These are phyloP conservation scores for Azorinus chamasolen DNA, from an alignment of 2,888 invertebrate genomes.

Conservation along the genomic window DNA sequence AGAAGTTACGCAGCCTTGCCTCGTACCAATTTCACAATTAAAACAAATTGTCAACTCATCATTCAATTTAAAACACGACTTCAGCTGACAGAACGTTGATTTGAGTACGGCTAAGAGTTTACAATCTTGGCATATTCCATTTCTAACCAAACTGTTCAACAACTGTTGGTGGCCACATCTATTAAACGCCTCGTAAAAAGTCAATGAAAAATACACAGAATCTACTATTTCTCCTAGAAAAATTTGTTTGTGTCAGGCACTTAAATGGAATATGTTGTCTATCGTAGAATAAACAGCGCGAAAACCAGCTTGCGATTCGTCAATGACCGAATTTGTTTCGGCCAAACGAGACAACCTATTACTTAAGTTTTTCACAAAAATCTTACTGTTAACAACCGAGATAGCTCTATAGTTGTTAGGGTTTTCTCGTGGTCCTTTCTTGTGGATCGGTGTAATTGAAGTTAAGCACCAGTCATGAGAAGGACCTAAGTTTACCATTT, in stretches of 20 bases:
- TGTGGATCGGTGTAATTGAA: too few relatives aligned
- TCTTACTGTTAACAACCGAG: too few relatives aligned
- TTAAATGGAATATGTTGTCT: slow-evolving; percentile 40
- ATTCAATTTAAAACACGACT: slow-evolving; percentile 3
- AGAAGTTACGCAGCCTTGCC: not conserved
- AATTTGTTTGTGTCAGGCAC: slow-evolving; percentile 28
- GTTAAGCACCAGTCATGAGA: too few relatives aligned
- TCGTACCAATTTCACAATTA: slow-evolving; percentile 2
- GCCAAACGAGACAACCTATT: slow-evolving; percentile 15
- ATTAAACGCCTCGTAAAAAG: slow-evolving; percentile 33
- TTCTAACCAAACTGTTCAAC: not conserved
- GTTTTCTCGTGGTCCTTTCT: too few relatives aligned
- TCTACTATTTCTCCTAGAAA: slow-evolving; percentile 14
- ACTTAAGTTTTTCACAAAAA: slow-evolving; percentile 15
- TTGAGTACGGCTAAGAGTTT: not conserved
- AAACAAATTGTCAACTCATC: slow-evolving; percentile 3
- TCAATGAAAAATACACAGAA: slow-evolving; percentile 28
- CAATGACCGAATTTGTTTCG: slow-evolving; percentile 20
- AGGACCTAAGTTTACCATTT: too few relatives aligned
- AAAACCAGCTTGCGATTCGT: slow-evolving; percentile 40
- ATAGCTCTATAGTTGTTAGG: too few relatives aligned
- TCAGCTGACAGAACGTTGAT: slow-evolving; percentile 5
- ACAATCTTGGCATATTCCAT: too few relatives aligned
- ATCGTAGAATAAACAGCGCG: slow-evolving; percentile 22
- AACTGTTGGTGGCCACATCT: slow-evolving; percentile 16